Conservation (phyloP, 2,113 vertebrate species). For the Platysteira castanea region DNA sequence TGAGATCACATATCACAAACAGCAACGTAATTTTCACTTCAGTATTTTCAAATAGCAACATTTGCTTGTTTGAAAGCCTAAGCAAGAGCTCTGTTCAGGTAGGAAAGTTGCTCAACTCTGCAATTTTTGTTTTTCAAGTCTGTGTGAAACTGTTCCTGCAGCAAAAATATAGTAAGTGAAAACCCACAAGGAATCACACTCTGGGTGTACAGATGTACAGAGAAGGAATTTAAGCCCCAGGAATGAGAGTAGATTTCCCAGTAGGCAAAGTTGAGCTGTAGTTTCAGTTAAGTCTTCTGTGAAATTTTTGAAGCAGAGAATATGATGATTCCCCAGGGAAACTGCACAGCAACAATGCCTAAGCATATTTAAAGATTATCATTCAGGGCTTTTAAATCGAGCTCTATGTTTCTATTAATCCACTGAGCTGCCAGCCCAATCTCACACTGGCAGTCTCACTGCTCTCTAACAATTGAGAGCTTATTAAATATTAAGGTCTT, state of each 20-base stretch:
- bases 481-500: constrained; percentile 67
- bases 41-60: background rate
- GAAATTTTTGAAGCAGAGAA: constrained; percentile 8
- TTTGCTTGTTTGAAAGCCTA: background rate
- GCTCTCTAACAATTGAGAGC: constrained; percentile 23
- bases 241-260: background rate
- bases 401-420: constrained; percentile 49
- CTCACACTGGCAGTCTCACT: constrained; percentile 11
- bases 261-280: background rate
- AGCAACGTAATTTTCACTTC: background rate
- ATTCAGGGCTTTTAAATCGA: constrained; percentile 37
- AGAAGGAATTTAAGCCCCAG: background rate
- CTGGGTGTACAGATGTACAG: background rate
- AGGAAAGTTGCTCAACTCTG: background rate
- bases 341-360: constrained; percentile 23
- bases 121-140: background rate
- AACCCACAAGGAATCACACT: background rate
- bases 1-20: background rate
- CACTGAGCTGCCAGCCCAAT: constrained; percentile 45
- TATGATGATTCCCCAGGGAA: background rate
- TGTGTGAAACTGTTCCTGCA: background rate
- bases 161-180: background rate
- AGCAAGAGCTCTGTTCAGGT: background rate
- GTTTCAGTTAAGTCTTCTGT: background rate
- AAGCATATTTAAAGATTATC: constrained; percentile 58